Evolutionary conservation across 2,113 vertebrate genomes (phyloP).

Genomic region (Formicarius rufipectus): DNA sequence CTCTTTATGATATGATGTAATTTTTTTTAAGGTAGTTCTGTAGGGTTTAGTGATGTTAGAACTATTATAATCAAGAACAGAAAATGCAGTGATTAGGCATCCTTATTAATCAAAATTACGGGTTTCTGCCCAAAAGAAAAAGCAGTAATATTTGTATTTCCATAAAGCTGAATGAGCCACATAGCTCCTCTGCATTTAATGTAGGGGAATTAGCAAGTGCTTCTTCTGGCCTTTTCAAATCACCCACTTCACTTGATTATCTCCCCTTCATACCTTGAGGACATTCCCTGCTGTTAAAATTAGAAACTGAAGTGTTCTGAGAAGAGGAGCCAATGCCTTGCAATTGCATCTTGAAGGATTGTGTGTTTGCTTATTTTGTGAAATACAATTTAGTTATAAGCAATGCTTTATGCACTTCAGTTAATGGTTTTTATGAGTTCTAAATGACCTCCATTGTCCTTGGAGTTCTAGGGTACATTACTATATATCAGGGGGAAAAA

Average conservation of each 20-base stretch:
- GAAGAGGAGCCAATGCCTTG: neutral
- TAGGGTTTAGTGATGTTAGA: neutral
- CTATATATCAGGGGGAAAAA: neutral
- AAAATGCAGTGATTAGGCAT: neutral
- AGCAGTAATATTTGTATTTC: neutral
- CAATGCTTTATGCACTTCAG: neutral
- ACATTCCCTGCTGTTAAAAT: neutral
- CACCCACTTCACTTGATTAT: neutral
- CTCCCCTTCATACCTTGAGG: neutral
- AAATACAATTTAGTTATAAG: neutral
- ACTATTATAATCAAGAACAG: neutral
- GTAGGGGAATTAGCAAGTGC: neutral
- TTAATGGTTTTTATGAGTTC: conserved; percentile 20
- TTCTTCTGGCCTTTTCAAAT: neutral
- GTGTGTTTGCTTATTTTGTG: conserved; percentile 9
- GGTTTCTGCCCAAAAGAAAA: neutral
- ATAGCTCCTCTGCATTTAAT: neutral
- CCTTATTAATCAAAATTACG: conserved; percentile 12
- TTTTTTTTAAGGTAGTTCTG: neutral
- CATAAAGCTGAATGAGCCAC: neutral
- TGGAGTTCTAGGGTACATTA: neutral
- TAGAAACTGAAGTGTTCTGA: neutral
- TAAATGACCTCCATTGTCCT: neutral
- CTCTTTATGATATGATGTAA: neutral
- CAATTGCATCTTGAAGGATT: neutral